A percentile compares a stretch with the other conserved stretches of the same genome.
These are phyloP conservation scores for Hippocampus kuda DNA, from an alignment of 2,797 vertebrate species.

Conservation along the genomic window DNA sequence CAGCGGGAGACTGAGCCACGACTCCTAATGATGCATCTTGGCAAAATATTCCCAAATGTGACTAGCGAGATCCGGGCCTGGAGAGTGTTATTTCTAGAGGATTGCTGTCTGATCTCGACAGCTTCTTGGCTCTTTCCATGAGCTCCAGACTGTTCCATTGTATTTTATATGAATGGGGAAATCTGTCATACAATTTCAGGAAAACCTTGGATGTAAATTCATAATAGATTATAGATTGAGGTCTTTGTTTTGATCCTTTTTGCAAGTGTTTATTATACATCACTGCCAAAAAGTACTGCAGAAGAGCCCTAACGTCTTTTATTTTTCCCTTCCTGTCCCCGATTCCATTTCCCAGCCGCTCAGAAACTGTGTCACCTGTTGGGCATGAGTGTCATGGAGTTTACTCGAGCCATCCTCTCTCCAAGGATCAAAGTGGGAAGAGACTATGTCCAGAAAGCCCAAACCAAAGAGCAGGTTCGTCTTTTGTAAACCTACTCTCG, in stretches of 20 bases:
- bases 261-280: background rate
- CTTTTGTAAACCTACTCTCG: background rate
- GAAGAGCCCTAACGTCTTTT: background rate
- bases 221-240: background rate
- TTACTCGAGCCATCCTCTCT: conserved; percentile 88
- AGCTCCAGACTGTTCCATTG: conserved; percentile 15
- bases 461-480: conserved; percentile 95
- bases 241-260: background rate
- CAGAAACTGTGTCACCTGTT: conserved; percentile 96
- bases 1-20: conserved; percentile 7
- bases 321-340: background rate
- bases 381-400: conserved; percentile 95
- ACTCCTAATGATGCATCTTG: conserved; percentile 19
- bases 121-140: conserved; percentile 26
- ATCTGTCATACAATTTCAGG: background rate
- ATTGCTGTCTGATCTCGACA: conserved; percentile 14
- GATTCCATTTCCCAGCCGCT: conserved; percentile 67
- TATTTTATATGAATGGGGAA: conserved; percentile 13
- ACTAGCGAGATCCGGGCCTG: conserved; percentile 23
- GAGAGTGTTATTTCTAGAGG: conserved; percentile 19
- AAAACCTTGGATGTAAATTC: background rate
- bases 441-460: conserved; percentile 97
- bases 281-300: background rate
- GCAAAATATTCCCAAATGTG: conserved; percentile 37
- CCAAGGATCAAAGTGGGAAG: conserved; percentile 97